Evolutionary conservation across 2,113 vertebrate genomes (phyloP).

Genomic region (Calidris pygmaea): DNA sequence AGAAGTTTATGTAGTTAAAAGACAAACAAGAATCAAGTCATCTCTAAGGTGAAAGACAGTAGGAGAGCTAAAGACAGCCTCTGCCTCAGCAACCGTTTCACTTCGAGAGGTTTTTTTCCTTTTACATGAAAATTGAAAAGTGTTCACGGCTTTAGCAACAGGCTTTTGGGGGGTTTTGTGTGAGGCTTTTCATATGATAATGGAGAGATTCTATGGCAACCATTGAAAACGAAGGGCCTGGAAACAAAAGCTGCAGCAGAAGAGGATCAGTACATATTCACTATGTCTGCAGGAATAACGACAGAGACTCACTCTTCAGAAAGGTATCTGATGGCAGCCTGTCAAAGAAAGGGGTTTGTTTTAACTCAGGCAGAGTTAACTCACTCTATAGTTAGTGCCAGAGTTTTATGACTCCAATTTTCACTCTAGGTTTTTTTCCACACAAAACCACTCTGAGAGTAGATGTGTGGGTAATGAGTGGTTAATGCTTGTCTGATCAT

Average conservation of each 20-base stretch:
- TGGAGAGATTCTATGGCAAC: constrained; percentile 82
- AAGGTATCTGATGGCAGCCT: constrained; percentile 70
- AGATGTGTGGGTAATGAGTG: not conserved
- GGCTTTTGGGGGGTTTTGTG: constrained; percentile 61
- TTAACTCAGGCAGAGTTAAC: constrained; percentile 44
- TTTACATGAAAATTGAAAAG: constrained; percentile 68
- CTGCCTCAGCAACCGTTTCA: constrained; percentile 52
- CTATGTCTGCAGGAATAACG: constrained; percentile 52
- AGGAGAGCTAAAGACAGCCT: not conserved
- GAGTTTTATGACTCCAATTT: constrained; percentile 13
- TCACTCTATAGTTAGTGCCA: constrained; percentile 41
- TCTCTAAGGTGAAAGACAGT: not conserved
- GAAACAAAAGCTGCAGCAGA: constrained; percentile 78
- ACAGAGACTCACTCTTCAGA: constrained; percentile 55
- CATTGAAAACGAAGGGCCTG: constrained; percentile 73
- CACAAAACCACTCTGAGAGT: not conserved
- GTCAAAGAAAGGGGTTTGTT: constrained; percentile 52
- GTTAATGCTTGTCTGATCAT: not conserved
- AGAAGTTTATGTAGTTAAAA: constrained; percentile 18
- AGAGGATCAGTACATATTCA: constrained; percentile 72
- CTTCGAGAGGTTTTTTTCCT: constrained; percentile 62
- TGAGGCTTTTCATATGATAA: constrained; percentile 84
- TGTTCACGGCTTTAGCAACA: constrained; percentile 75
- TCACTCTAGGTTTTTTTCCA: not conserved
- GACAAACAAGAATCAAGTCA: constrained; percentile 9